Evolutionary conservation across 2,888 invertebrate species (phyloP).

Genomic region (Patella depressa): DNA sequence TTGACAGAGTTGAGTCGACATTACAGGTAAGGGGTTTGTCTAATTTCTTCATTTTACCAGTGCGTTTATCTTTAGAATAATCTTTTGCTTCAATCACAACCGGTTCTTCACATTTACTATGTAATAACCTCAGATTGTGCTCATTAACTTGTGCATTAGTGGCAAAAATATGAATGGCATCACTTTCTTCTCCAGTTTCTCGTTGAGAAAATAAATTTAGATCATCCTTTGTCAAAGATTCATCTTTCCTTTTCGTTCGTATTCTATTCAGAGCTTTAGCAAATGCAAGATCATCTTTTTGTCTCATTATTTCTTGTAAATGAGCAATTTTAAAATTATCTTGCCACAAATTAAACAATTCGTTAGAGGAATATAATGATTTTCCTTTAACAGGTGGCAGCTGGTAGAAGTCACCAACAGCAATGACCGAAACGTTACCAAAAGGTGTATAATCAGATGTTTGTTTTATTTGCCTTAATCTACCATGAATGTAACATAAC

Average conservation of each 20-base stretch:
- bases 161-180: constrained; percentile 16
- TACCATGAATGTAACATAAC: constrained; percentile 18
- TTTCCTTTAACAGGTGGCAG: constrained; percentile 19
- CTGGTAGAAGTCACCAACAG: constrained; percentile 28
- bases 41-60: no score
- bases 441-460: constrained; percentile 11
- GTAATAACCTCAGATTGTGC: constrained; percentile 1
- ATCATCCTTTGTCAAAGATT: constrained; percentile 1
- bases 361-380: neutral
- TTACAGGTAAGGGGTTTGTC: no score
- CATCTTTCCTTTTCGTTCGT: constrained; percentile 4
- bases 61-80: neutral
- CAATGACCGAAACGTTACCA: neutral
- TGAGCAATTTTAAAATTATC: constrained; percentile 24
- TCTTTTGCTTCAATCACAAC: constrained; percentile 17
- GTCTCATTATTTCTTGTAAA: constrained; percentile 18
- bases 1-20: constrained; percentile 7
- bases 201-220: neutral
- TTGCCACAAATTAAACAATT: constrained; percentile 3
- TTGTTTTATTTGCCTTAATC: constrained; percentile 25
- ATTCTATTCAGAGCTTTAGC: constrained; percentile 15
- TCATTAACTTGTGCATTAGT: constrained; percentile 15
- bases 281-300: constrained; percentile 15
- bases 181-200: constrained; percentile 5
- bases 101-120: neutral